Evolutionary conservation across 2,113 vertebrate species (phyloP).

Genomic region (Corythornis madagascariensis): DNA sequence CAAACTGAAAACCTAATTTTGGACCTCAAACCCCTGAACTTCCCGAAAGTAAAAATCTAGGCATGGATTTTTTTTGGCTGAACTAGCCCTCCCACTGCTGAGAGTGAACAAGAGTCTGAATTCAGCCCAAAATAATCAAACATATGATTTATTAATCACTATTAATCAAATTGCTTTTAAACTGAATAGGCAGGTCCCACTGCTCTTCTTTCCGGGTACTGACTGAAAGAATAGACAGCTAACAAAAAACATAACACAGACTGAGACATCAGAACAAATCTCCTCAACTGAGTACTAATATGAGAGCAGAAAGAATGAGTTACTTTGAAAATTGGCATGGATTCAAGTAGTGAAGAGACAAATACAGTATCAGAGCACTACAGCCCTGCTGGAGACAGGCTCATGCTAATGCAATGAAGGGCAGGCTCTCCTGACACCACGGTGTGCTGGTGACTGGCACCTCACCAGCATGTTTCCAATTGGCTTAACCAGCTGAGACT

Average conservation of each 20-base stretch:
- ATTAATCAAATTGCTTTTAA: not conserved
- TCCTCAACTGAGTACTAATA: not conserved
- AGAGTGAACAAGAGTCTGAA: constrained; percentile 35
- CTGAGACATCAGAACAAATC: not conserved
- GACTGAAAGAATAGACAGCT: not conserved
- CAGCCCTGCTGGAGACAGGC: not conserved
- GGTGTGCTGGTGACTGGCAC: not conserved
- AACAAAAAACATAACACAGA: not conserved
- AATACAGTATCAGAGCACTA: not conserved
- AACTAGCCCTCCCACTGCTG: constrained; percentile 41
- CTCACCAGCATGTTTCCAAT: not conserved
- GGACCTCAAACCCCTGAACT: constrained; percentile 48
- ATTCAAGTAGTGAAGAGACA: not conserved
- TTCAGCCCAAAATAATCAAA: constrained; percentile 29
- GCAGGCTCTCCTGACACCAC: not conserved
- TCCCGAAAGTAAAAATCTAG: constrained; percentile 64
- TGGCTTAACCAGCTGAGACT: not conserved
- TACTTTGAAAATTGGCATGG: not conserved
- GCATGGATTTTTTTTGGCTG: constrained; percentile 38
- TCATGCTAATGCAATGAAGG: not conserved
- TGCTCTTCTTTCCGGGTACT: not conserved
- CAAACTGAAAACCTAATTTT: constrained; percentile 57
- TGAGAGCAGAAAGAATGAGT: not conserved
- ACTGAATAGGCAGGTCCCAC: not conserved
- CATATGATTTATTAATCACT: constrained; percentile 39